phyloP scores from a whole-genome alignment of 2,113 vertebrate genomes.

The Mionectes macconnelli region DNA sequence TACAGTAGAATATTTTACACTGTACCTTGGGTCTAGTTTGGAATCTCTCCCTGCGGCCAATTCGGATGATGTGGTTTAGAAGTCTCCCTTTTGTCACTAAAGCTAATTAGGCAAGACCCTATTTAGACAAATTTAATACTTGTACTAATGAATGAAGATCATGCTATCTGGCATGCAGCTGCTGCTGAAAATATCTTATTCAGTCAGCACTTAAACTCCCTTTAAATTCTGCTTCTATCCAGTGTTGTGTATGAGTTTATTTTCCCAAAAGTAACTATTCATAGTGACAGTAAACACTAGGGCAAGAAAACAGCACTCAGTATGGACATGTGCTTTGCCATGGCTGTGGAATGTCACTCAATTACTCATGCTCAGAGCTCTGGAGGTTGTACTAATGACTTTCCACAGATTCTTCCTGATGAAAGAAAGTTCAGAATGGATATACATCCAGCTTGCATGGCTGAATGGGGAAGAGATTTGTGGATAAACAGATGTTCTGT shows the following conservation, averaged over 20 bases:
- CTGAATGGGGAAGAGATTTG: neutral
- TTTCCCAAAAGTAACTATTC: neutral
- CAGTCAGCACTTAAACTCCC: neutral
- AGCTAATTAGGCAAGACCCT: neutral
- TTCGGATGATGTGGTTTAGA: neutral
- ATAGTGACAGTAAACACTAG: neutral
- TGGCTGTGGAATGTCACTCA: neutral
- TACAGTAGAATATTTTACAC: neutral
- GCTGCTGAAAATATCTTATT: neutral
- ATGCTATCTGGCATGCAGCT: neutral
- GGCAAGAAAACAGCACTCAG: neutral
- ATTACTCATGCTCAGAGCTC: rapidly evolving
- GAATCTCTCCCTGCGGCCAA: neutral
- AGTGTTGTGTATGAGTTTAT: neutral
- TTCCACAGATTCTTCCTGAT: neutral
- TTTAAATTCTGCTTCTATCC: neutral
- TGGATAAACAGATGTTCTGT: neutral
- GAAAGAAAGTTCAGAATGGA: conserved; percentile 10
- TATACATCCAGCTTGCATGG: neutral
- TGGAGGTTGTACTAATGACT: neutral
- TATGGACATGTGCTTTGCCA: neutral
- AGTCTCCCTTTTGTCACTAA: neutral
- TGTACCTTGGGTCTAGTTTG: neutral
- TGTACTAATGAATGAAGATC: neutral
- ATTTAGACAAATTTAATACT: conserved; percentile 11